Percentiles rank a stretch among this genome's conserved stretches.
Conservation (phyloP, 1,140 invertebrate species). For the Neodiprion pinetum region DNA sequence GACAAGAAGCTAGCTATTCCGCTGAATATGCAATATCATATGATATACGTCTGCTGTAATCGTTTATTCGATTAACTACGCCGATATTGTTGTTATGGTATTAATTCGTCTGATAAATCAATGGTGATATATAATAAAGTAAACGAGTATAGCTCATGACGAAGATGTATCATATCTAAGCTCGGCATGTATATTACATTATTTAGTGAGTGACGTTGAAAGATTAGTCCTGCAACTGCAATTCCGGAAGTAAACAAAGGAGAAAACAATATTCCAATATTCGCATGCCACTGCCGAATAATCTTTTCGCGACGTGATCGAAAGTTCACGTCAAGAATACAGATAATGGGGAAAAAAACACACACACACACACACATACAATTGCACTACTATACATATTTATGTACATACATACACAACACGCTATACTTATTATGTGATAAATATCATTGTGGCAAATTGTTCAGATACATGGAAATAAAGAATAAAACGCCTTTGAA, state of each 20-base stretch:
- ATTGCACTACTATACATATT: neutral
- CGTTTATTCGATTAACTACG: neutral
- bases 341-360: neutral
- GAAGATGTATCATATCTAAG: too few relatives aligned
- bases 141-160: too few relatives aligned
- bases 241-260: neutral
- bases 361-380: neutral
- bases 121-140: too few relatives aligned
- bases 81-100: too few relatives aligned
- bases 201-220: neutral
- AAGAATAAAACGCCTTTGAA: too few relatives aligned
- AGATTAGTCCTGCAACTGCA: neutral
- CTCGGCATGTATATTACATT: neutral
- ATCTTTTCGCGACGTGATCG: neutral
- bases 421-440: neutral
- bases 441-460: too few relatives aligned
- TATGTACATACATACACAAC: neutral
- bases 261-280: neutral
- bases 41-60: neutral
- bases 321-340: too few relatives aligned
- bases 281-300: neutral
- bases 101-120: too few relatives aligned
- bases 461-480: too few relatives aligned
- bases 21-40: neutral
- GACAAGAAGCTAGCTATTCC: neutral